phyloP scores from a whole-genome alignment of 1,140 invertebrate species.

The Thaumetopoea pityocampa region DNA sequence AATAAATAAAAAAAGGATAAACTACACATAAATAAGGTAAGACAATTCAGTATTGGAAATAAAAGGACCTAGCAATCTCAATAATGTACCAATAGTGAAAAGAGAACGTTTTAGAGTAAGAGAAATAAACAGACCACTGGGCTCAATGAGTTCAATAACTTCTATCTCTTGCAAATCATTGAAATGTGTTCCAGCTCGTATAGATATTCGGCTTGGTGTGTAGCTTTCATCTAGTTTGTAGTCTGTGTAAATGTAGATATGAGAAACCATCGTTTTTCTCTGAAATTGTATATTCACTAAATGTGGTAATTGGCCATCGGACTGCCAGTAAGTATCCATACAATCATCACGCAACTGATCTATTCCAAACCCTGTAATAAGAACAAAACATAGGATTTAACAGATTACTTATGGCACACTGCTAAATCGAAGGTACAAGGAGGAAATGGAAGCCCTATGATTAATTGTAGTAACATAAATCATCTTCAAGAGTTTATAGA shows the following conservation, averaged over 20 bases:
- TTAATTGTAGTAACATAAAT: too few relatives aligned
- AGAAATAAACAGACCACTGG: slow-evolving; percentile 77
- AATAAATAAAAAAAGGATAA: too few relatives aligned
- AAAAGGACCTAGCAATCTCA: not conserved
- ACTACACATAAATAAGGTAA: too few relatives aligned
- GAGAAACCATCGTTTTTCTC: slow-evolving; percentile 94
- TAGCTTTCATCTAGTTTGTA: slow-evolving; percentile 99
- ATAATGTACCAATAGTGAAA: too few relatives aligned
- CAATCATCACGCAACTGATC: slow-evolving; percentile 96
- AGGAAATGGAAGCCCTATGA: too few relatives aligned
- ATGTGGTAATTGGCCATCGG: slow-evolving; percentile 98
- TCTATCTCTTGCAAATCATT: slow-evolving; percentile 99
- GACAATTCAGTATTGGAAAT: slow-evolving; percentile 7
- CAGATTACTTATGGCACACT: too few relatives aligned
- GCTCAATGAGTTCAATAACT: slow-evolving; percentile 95
- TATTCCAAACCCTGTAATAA: slow-evolving; percentile 92
- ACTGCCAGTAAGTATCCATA: slow-evolving; percentile 99
- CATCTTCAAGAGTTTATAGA: too few relatives aligned
- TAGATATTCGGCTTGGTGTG: slow-evolving; percentile 96
- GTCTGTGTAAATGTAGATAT: slow-evolving; percentile 98
- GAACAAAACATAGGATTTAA: not conserved
- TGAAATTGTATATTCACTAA: slow-evolving; percentile 98
- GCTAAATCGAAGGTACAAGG: too few relatives aligned
- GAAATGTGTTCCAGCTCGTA: slow-evolving; percentile 96
- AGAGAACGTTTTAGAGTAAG: not conserved